Percentiles rank a stretch among this genome's conserved stretches.
Evolutionary conservation across 2,113 vertebrate species (phyloP).

Genomic region (Neotoma lepida): DNA sequence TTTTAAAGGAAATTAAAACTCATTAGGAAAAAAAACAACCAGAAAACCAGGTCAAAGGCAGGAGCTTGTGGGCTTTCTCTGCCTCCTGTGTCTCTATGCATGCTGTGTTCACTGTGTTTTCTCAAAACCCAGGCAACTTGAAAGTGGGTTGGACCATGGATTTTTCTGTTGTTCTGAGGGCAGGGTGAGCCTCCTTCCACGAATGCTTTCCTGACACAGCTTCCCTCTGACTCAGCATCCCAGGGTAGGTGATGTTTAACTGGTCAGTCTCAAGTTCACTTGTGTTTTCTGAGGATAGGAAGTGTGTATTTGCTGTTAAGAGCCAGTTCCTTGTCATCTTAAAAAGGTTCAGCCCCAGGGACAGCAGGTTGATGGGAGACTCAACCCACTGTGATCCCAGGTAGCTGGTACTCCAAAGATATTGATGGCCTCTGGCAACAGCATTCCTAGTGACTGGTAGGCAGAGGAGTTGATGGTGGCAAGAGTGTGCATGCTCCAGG

Average conservation of each 20-base stretch:
- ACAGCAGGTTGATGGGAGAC: background rate
- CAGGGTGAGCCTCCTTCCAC: background rate
- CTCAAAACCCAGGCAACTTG: too few species aligned
- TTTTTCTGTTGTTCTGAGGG: background rate
- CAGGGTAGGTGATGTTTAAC: background rate
- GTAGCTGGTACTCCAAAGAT: background rate
- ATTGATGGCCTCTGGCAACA: background rate
- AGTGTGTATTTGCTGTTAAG: background rate
- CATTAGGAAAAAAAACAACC: background rate
- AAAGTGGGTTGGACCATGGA: background rate
- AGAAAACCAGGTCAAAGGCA: background rate
- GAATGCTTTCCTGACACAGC: background rate
- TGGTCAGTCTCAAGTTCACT: background rate
- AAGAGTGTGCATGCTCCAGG: background rate
- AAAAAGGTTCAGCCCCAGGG: background rate
- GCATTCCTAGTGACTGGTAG: background rate
- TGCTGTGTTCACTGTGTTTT: too few species aligned
- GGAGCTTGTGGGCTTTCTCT: background rate
- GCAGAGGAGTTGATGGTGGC: background rate
- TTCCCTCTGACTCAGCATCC: background rate
- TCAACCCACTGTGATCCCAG: background rate
- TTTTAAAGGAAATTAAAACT: background rate
- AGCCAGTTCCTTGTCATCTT: background rate
- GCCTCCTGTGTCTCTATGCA: background rate
- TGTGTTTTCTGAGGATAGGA: background rate